Evolutionary conservation across 2,888 invertebrate genomes (phyloP).

Genomic region (Drosophila incognita): DNA sequence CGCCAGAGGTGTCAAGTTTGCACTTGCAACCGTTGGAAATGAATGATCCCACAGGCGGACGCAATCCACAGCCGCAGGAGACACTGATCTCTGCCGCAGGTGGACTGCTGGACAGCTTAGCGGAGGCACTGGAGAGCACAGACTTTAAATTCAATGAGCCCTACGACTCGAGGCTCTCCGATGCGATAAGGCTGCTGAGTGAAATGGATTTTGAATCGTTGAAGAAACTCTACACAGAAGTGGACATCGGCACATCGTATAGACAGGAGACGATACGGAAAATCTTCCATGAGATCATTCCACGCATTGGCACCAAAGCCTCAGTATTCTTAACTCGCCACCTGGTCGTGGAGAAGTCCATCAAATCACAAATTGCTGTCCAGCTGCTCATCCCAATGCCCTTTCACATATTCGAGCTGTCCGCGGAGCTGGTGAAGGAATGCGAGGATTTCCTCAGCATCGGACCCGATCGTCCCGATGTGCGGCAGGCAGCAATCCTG

Average conservation of each 20-base stretch:
- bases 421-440: constrained; percentile 86
- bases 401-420: constrained; percentile 88
- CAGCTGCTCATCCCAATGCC: constrained; percentile 89
- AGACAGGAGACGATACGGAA: constrained; percentile 90
- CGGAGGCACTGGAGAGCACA: constrained; percentile 83
- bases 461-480: constrained; percentile 86
- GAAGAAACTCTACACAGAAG: constrained; percentile 86
- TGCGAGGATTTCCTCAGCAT: constrained; percentile 86
- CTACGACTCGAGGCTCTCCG: constrained; percentile 84
- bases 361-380: constrained; percentile 88
- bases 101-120: constrained; percentile 81
- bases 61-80: constrained; percentile 83
- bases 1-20: constrained; percentile 75
- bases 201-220: constrained; percentile 84
- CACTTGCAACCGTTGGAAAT: constrained; percentile 79
- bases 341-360: constrained; percentile 87
- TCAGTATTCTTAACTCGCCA: constrained; percentile 89
- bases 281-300: constrained; percentile 90
- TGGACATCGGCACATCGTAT: constrained; percentile 90
- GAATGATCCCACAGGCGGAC: constrained; percentile 84
- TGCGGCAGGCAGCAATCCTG: constrained; percentile 89
- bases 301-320: constrained; percentile 89
- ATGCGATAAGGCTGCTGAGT: constrained; percentile 83
- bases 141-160: constrained; percentile 84
- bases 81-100: constrained; percentile 79